These are phyloP conservation scores for Ormyrus rosae DNA, from an alignment of 2,888 invertebrate genomes.

Conservation along the genomic window DNA sequence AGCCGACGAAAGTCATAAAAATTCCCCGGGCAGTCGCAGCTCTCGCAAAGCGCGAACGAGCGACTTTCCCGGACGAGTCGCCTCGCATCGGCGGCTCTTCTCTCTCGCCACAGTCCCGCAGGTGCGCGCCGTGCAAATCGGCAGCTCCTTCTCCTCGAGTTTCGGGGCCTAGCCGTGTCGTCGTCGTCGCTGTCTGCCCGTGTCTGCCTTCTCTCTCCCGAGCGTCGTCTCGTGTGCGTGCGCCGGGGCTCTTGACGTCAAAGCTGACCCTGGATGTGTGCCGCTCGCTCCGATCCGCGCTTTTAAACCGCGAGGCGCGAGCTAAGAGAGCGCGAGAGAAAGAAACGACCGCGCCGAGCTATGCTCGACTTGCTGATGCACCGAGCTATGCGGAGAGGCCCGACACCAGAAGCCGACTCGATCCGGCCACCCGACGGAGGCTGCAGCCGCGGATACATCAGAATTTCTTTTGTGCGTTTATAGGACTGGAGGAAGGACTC, in stretches of 20 bases:
- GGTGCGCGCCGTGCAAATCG: conserved; percentile 12
- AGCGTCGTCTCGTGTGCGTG: conserved; percentile 23
- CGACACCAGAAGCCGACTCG: too few species aligned
- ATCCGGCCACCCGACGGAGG: too few species aligned
- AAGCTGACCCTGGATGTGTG: conserved; percentile 70
- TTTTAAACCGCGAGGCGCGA: conserved; percentile 24
- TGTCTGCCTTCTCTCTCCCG: neutral
- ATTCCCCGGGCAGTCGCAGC: neutral
- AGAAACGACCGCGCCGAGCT: conserved; percentile 32
- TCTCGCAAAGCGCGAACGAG: neutral
- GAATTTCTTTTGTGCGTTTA: too few species aligned
- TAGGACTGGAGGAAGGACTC: too few species aligned
- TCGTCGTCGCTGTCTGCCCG: neutral
- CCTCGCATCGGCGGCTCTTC: neutral
- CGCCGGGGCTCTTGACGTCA: conserved; percentile 67
- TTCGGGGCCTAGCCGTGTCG: neutral
- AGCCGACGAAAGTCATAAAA: neutral
- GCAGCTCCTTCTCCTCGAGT: conserved; percentile 1
- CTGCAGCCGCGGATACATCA: too few species aligned
- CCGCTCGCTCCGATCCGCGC: conserved; percentile 3
- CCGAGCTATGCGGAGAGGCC: neutral
- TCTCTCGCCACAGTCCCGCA: neutral
- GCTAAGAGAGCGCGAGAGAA: conserved; percentile 43
- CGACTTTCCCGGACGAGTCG: neutral
- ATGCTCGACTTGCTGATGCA: conserved; percentile 19